phyloP scores from a whole-genome alignment of 2,888 invertebrate genomes.

The Ochlodes sylvanus region DNA sequence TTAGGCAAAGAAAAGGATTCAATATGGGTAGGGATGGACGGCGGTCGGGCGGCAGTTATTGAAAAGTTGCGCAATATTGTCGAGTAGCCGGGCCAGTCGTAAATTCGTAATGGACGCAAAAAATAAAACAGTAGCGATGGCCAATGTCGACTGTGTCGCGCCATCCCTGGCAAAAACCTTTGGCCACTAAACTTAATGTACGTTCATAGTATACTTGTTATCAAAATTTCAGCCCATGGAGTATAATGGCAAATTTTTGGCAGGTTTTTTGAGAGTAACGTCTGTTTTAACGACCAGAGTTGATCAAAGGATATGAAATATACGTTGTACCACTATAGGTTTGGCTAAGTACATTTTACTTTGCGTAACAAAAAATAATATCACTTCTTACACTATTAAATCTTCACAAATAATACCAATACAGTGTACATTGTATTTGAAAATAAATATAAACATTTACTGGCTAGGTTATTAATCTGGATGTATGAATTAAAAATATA shows the following conservation, averaged over 20 bases:
- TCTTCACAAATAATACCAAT: no score
- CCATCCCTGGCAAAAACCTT: conserved; percentile 72
- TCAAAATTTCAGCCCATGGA: conserved; percentile 12
- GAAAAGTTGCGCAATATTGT: conserved; percentile 85
- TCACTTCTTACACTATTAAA: no score
- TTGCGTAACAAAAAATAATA: no score
- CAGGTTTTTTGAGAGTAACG: background rate
- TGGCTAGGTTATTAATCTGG: no score
- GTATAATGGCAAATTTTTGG: background rate
- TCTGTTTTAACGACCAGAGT: background rate
- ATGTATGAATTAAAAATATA: no score
- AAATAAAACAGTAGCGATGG: conserved; percentile 71
- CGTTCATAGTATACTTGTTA: conserved; percentile 49
- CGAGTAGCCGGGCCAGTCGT: conserved; percentile 77
- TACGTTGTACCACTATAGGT: background rate
- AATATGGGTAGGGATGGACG: conserved; percentile 71
- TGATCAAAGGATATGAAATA: background rate
- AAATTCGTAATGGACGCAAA: conserved; percentile 84
- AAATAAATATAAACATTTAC: no score
- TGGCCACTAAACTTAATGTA: conserved; percentile 66
- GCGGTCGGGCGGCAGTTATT: conserved; percentile 76
- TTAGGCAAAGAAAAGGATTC: conserved; percentile 77
- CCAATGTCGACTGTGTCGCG: conserved; percentile 59
- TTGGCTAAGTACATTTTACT: no score
- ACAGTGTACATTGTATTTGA: no score